Evolutionary conservation across 2,797 vertebrate species (phyloP).

Genomic region (Podargus strigoides): DNA sequence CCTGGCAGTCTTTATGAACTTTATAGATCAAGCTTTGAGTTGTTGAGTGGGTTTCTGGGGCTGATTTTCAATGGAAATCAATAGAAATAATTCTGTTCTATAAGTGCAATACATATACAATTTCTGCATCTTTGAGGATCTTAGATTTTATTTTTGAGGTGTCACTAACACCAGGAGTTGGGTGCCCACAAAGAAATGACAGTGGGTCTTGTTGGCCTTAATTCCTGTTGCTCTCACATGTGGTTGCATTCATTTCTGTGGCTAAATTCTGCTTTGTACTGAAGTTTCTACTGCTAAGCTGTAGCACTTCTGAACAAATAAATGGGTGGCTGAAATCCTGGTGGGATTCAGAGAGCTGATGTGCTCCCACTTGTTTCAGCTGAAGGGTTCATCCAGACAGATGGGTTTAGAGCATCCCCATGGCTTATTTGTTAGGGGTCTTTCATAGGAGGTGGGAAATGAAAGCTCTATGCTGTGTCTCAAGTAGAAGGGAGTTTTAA

Average conservation of each 20-base stretch:
- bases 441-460: neutral
- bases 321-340: neutral
- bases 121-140: neutral
- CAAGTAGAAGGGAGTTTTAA: neutral
- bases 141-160: neutral
- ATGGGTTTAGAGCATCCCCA: neutral
- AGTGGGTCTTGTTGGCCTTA: neutral
- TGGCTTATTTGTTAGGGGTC: neutral
- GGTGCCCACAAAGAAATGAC: neutral
- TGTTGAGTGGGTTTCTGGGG: neutral
- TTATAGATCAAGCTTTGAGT: neutral
- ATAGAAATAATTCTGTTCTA: neutral
- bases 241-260: neutral
- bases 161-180: accelerated
- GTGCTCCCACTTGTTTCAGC: neutral
- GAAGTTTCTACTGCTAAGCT: neutral
- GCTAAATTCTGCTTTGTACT: neutral
- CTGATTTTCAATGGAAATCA: neutral
- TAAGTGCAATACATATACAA: neutral
- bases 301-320: neutral
- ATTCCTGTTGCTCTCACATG: neutral
- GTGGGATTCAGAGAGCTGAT: neutral
- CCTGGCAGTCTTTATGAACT: neutral
- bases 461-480: neutral
- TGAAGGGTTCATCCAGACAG: neutral